These are phyloP conservation scores for Halisarca cf. caerulea DNA, from an alignment of 37 sponge, comb jelly and placozoan genomes.

Conservation along the genomic window DNA sequence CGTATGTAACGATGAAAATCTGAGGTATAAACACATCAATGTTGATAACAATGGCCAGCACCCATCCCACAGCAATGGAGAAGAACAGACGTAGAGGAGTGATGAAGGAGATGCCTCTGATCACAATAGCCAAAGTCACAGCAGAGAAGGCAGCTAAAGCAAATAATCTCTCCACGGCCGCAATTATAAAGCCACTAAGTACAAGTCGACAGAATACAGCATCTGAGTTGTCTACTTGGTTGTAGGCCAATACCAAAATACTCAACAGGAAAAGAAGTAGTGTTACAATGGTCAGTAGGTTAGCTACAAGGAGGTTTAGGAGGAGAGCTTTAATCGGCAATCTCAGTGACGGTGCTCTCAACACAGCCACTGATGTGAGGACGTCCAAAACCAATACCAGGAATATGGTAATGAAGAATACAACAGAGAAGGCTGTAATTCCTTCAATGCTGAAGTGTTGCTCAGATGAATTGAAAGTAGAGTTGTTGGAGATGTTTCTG, in stretches of 20 bases:
- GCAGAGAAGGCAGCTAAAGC: background rate
- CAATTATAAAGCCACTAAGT: background rate
- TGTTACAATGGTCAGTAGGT: background rate
- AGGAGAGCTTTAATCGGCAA: background rate
- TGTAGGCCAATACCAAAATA: background rate
- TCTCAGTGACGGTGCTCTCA: background rate
- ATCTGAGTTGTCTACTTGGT: background rate
- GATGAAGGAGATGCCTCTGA: background rate
- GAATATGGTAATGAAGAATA: too few species aligned
- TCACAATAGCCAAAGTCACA: background rate
- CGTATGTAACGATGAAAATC: background rate
- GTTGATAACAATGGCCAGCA: background rate
- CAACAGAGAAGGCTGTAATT: too few species aligned
- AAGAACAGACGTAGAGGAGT: background rate
- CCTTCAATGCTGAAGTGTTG: too few species aligned
- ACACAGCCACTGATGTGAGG: too few species aligned
- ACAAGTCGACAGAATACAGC: background rate
- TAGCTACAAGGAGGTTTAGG: constrained; percentile 6
- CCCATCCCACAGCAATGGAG: background rate
- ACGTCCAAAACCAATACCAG: too few species aligned
- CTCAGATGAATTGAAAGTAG: too few species aligned
- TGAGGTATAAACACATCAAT: background rate
- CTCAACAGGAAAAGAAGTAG: background rate
- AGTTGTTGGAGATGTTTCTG: too few species aligned
- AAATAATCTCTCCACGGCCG: background rate